Evolutionary conservation across 2,888 invertebrate genomes (phyloP).

Genomic region (Xanthorhoe designata): DNA sequence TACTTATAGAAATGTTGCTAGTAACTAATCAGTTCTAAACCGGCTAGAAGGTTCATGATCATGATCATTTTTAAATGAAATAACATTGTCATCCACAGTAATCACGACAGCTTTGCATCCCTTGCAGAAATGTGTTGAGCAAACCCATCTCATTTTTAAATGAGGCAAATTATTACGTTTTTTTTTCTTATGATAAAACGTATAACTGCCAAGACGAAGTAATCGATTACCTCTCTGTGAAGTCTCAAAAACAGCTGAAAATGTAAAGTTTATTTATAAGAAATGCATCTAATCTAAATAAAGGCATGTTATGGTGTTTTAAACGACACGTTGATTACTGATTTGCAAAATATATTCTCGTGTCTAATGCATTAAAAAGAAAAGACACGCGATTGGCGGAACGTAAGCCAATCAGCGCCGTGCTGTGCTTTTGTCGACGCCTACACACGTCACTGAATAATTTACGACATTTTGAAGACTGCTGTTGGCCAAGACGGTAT

Average conservation of each 20-base stretch:
- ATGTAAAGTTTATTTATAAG: background rate
- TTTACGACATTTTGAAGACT: slow-evolving; percentile 9
- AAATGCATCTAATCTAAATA: no score
- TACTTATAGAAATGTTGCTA: no score
- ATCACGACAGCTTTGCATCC: slow-evolving; percentile 28
- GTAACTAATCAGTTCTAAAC: background rate
- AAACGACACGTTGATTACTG: no score
- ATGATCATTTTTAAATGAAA: background rate
- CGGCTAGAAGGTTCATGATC: background rate
- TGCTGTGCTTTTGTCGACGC: background rate
- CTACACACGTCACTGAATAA: slow-evolving; percentile 10
- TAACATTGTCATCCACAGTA: background rate
- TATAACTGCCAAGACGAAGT: background rate
- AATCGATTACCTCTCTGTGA: background rate
- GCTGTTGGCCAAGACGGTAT: background rate
- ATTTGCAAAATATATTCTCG: no score
- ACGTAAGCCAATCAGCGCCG: slow-evolving; percentile 10
- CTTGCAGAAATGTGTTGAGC: slow-evolving; percentile 47
- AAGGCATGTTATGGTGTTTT: no score
- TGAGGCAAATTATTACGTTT: background rate
- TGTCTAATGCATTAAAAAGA: background rate
- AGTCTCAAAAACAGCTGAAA: background rate
- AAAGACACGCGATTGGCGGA: slow-evolving; percentile 15
- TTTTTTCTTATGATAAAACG: background rate
- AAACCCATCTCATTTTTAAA: slow-evolving; percentile 41